Percentiles rank a stretch among this genome's conserved stretches.
Evolutionary conservation across 35 echinoderm and acorn worm species (phyloP).

Genomic region (Hemicentrotus pulcherrimus): DNA sequence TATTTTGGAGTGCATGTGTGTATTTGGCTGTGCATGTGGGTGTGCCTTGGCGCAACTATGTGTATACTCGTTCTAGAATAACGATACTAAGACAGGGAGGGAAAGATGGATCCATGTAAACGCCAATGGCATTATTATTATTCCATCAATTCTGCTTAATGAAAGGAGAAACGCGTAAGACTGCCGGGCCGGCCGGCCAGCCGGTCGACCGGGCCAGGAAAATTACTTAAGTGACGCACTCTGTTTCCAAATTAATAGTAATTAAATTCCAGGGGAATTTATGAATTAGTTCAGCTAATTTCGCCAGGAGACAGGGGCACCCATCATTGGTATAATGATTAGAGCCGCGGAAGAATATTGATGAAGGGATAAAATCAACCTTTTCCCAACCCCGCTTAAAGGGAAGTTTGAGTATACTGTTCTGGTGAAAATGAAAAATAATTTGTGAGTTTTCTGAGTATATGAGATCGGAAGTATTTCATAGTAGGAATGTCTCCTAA

Average conservation of each 20-base stretch:
- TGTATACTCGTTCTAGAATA: background rate
- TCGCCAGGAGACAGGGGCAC: background rate
- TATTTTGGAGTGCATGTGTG: background rate
- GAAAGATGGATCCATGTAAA: background rate
- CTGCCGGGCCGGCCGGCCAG: background rate
- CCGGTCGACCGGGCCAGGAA: background rate
- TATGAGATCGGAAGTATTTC: no score
- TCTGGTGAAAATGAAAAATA: background rate
- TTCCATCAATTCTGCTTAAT: conserved; percentile 26
- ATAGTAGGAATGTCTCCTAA: no score
- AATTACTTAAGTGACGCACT: conserved; percentile 21
- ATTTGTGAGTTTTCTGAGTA: no score
- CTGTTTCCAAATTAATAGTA: conserved; percentile 30
- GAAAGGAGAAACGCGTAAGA: background rate
- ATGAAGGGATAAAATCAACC: background rate
- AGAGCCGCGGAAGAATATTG: background rate
- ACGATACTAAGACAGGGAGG: background rate
- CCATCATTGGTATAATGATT: background rate
- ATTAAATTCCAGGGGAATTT: conserved; percentile 38
- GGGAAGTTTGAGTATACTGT: background rate
- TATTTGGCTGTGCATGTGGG: background rate
- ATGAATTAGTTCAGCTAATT: conserved; percentile 35
- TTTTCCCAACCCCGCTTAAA: background rate
- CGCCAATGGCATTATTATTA: conserved; percentile 31
- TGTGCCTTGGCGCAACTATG: background rate